A percentile compares a stretch with the other conserved stretches of the same genome.
Evolutionary conservation across 2,797 vertebrate genomes (phyloP).

Genomic region (Cephalopachus bancanus): DNA sequence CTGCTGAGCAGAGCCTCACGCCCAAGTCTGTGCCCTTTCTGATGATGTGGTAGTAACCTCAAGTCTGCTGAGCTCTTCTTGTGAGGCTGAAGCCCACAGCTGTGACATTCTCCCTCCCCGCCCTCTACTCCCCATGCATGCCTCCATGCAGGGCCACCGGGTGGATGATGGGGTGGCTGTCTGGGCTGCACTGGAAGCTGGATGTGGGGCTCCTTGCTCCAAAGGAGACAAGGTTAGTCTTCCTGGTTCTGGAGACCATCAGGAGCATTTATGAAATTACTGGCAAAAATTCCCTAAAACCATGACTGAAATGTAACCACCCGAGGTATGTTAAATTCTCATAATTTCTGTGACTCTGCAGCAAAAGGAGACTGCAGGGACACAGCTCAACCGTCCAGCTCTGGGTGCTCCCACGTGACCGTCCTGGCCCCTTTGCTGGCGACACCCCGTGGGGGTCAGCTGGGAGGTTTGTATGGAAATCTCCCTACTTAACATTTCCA

Average conservation of each 20-base stretch:
- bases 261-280: background rate
- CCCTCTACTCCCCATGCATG: rapidly evolving
- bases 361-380: background rate
- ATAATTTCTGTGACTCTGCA: background rate
- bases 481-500: background rate
- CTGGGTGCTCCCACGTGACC: background rate
- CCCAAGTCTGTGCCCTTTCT: background rate
- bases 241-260: background rate
- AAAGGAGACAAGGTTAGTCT: background rate
- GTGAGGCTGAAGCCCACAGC: background rate
- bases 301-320: background rate
- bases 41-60: background rate
- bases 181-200: no score
- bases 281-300: slow-evolving; percentile 29
- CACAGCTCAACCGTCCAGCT: background rate
- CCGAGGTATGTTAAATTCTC: background rate
- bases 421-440: background rate
- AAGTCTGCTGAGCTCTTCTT: rapidly evolving
- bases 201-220: background rate
- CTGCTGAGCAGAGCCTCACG: background rate
- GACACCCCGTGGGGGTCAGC: background rate
- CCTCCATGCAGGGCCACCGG: background rate
- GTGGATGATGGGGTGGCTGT: rapidly evolving
- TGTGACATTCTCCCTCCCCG: rapidly evolving
- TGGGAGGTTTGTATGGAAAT: rapidly evolving